Evolutionary conservation across 2,888 invertebrate species (phyloP), one percentile per base, ranked within the genome.

Genomic region (Hypolimnas misippus): DNA sequence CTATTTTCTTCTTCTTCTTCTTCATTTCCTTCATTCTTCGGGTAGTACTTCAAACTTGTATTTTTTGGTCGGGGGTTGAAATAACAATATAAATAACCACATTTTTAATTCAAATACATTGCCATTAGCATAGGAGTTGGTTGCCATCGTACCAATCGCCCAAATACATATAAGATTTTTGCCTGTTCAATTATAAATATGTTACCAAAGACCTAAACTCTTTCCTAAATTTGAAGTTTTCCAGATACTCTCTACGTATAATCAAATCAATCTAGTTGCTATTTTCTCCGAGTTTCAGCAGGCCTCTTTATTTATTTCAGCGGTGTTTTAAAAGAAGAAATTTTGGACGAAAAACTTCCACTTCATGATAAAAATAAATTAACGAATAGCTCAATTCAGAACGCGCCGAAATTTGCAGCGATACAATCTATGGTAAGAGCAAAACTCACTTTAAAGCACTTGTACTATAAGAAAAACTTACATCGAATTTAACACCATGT

Each of bases 351-450:
- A 33, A 73, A 67, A 76, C 77, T 73, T 81, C 71, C 72, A 69
- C 61, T 76, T 78, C 82, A 78, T 80, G 80, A 77, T 62, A 57
- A 62, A 33, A 73, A 68, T 66, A 68, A 66, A 68, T 74, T 71
- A 71, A 66, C 56, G 21, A 73, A 73, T 57, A 64, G 58, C 54
- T 71, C 70, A 38, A 46, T 71, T 21, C 72, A 62, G 14, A 49
- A 64, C 31, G 66, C 66, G 46, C 81, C 81, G 40, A 81, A 76
- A 68, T 91, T 91, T 72, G 77, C 75, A n/a, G 75, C 91, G 5
- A 90, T 92, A 61, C 81, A 87, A 74, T 88, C 91, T 59, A 86
- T 81, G 84, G 91, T 91, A 69, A 82, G 84, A 72, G 12, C 0
- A 14, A 25, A 25, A 25, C 25, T 25, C 25, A 25, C 25, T n/a